Percentiles rank a stretch among this genome's conserved stretches.
Evolutionary conservation across 2,113 vertebrate species (phyloP).

Genomic region (Macquaria ambigua): DNA sequence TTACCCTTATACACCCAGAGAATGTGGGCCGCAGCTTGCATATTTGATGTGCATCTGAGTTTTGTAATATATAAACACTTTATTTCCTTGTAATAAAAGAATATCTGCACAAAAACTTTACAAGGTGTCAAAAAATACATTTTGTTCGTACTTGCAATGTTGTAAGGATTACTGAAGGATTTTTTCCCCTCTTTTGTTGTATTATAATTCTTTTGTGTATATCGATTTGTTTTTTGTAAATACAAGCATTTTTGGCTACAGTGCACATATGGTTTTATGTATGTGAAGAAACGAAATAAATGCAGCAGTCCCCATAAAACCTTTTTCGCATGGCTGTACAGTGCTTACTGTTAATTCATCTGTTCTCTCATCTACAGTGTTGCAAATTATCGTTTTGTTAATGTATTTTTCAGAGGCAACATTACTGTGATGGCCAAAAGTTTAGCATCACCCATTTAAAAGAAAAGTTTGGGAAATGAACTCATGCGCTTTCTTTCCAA

Average conservation of each 20-base stretch:
- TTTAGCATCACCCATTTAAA: not conserved
- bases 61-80: conserved; percentile 68
- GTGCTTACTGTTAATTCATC: not conserved
- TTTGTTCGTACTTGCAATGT: conserved; percentile 59
- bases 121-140: conserved; percentile 46
- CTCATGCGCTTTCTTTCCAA: not conserved
- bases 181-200: conserved; percentile 57
- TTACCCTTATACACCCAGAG: conserved; percentile 17
- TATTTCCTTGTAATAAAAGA: conserved; percentile 62
- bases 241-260: conserved; percentile 73
- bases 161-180: conserved; percentile 72
- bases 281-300: conserved; percentile 69
- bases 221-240: conserved; percentile 72
- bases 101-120: conserved; percentile 73
- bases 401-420: not conserved
- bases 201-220: conserved; percentile 67
- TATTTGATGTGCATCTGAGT: conserved; percentile 53
- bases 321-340: not conserved
- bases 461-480: not conserved
- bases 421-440: conserved; percentile 1
- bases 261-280: conserved; percentile 73
- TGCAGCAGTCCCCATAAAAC: conserved; percentile 43
- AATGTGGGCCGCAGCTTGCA: conserved; percentile 48
- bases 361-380: not conserved
- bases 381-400: not conserved